A percentile compares a stretch with the other conserved stretches of the same genome.
These are phyloP conservation scores for Masticophis lateralis DNA, from an alignment of 2,797 vertebrate species.

Conservation along the genomic window DNA sequence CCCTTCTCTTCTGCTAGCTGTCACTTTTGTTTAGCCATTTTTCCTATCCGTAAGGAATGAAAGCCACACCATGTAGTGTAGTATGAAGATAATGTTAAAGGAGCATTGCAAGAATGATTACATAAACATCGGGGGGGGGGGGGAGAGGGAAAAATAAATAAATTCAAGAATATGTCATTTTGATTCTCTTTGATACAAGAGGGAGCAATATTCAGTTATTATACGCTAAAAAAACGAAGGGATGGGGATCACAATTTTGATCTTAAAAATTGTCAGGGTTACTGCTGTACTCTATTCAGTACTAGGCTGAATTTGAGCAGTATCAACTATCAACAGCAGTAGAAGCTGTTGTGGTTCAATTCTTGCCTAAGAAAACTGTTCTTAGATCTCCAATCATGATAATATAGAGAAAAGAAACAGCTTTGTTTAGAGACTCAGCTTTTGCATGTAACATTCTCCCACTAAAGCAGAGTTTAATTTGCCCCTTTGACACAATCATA, in stretches of 20 bases:
- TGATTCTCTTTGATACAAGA: not conserved
- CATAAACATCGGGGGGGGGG: not conserved
- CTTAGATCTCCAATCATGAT: not conserved
- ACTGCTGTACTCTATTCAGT: not conserved
- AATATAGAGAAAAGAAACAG: not conserved
- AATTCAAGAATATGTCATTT: not conserved
- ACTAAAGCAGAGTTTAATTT: not conserved
- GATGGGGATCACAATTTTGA: not conserved
- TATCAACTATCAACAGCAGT: conserved; percentile 13
- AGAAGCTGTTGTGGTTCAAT: conserved; percentile 5
- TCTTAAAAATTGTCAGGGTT: not conserved
- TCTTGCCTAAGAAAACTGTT: conserved; percentile 11
- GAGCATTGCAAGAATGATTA: not conserved
- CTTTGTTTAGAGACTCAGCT: conserved; percentile 14
- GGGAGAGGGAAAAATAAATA: not conserved
- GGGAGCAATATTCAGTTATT: not conserved
- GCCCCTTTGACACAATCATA: not conserved
- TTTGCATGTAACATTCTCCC: not conserved
- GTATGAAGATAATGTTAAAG: not conserved
- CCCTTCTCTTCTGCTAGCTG: conserved; percentile 21
- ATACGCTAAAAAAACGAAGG: not conserved
- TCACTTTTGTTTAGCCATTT: conserved; percentile 37
- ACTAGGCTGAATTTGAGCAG: conserved; percentile 2
- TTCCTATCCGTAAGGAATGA: conserved; percentile 19
- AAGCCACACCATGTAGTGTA: conserved; percentile 8